phyloP scores from a whole-genome alignment of 2,888 invertebrate species.

The Coenonympha glycerion region DNA sequence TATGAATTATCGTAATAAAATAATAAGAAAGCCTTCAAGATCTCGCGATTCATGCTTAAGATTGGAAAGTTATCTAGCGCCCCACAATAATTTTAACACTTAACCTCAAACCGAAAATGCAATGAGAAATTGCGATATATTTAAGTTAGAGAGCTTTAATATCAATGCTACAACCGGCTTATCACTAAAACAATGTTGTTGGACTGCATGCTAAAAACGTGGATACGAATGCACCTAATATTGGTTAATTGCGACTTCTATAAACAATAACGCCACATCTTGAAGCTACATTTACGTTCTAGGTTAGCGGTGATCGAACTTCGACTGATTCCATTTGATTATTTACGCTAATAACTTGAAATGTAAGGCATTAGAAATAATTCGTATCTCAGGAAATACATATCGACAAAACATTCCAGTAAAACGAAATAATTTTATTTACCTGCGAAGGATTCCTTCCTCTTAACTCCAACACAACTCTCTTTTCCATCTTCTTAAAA shows the following conservation, averaged over 20 bases:
- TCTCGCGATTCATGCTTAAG: background rate
- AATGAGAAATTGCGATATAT: conserved; percentile 9
- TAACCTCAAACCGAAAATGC: conserved; percentile 56
- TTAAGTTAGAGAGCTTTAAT: conserved; percentile 1
- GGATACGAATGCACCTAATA: conserved; percentile 72
- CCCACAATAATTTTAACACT: conserved; percentile 37
- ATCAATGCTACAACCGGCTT: background rate
- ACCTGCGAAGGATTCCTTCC: conserved; percentile 94
- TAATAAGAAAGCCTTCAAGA: background rate
- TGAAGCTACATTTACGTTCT: conserved; percentile 36
- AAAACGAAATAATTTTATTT: conserved; percentile 68
- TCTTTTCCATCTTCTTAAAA: conserved; percentile 87
- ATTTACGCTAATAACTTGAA: conserved; percentile 10
- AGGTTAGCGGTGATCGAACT: conserved; percentile 16
- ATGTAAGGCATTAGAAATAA: conserved; percentile 20
- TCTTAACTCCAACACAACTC: conserved; percentile 95
- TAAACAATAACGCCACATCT: conserved; percentile 68
- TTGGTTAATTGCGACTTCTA: conserved; percentile 70
- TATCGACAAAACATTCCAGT: conserved; percentile 75
- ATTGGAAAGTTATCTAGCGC: conserved; percentile 14
- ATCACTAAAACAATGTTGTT: conserved; percentile 19
- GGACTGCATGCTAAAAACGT: conserved; percentile 40
- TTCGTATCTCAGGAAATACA: conserved; percentile 61
- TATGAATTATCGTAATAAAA: background rate
- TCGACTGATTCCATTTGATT: conserved; percentile 3